phyloP scores from a whole-genome alignment of 2,113 vertebrate genomes.

The Pachypanchax playfairii region DNA sequence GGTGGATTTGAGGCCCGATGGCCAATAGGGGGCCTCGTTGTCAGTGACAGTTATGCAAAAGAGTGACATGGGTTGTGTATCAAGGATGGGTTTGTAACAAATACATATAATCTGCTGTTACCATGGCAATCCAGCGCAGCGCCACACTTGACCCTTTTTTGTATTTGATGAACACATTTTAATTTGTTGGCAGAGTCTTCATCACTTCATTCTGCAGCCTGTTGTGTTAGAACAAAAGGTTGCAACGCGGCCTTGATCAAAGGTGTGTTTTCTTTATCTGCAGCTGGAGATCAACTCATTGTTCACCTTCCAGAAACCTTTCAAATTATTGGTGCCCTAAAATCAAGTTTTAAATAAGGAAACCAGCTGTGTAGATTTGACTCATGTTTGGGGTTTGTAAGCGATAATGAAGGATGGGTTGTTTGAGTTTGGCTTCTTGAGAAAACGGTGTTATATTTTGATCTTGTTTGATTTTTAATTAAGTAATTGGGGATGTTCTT shows the following conservation, averaged over 20 bases:
- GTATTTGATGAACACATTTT: slow-evolving; percentile 59
- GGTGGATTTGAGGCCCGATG: slow-evolving; percentile 11
- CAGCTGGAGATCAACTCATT: background rate
- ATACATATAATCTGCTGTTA: slow-evolving; percentile 65
- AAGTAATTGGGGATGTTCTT: too few species aligned
- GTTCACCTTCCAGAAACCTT: background rate
- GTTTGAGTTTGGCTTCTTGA: too few species aligned
- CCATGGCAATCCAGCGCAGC: slow-evolving; percentile 60
- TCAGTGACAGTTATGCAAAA: slow-evolving; percentile 61
- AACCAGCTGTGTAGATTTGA: too few species aligned
- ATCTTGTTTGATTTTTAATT: too few species aligned
- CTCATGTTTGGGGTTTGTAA: too few species aligned
- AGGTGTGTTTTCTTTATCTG: background rate
- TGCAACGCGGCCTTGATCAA: background rate
- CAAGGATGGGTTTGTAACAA: slow-evolving; percentile 29
- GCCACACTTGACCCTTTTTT: slow-evolving; percentile 53
- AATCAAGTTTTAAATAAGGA: too few species aligned
- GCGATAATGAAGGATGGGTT: too few species aligned
- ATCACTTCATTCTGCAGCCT: background rate
- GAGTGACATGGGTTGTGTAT: slow-evolving; percentile 19
- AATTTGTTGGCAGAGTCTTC: slow-evolving; percentile 35
- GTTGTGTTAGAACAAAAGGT: background rate
- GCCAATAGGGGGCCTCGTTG: slow-evolving; percentile 57
- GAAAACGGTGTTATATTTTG: too few species aligned
- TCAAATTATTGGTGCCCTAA: too few species aligned